Conservation (phyloP, 2,888 invertebrate genomes). For the Branchipolynoe longqiensis region DNA sequence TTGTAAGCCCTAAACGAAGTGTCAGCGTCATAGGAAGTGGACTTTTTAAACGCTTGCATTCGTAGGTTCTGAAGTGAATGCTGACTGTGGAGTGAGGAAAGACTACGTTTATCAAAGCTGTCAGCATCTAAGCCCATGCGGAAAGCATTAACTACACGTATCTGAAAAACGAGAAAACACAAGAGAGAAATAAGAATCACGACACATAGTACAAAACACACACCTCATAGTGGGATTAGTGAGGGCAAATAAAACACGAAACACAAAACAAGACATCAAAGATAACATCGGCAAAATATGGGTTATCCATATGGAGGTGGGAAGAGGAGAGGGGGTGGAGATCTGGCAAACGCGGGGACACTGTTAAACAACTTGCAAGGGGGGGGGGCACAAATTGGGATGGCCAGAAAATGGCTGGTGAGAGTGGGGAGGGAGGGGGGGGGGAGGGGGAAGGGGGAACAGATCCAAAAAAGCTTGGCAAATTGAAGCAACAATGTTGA, state of each 20-base stretch:
- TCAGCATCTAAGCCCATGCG: slow-evolving; percentile 99
- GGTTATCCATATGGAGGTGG: slow-evolving; percentile 24
- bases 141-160: slow-evolving; percentile 99
- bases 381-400: no score
- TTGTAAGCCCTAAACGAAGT: slow-evolving; percentile 55
- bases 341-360: no score
- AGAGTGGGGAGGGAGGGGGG: background rate
- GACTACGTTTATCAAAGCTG: slow-evolving; percentile 86
- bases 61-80: slow-evolving; percentile 79
- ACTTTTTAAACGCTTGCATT: slow-evolving; percentile 69
- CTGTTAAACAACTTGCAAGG: no score
- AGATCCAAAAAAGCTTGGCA: no score
- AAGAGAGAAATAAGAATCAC: slow-evolving; percentile 61
- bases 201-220: slow-evolving; percentile 52
- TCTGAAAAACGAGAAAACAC: slow-evolving; percentile 86
- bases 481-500: background rate
- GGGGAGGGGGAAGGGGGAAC: background rate
- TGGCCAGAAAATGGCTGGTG: background rate
- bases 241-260: slow-evolving; percentile 44
- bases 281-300: slow-evolving; percentile 39
- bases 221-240: slow-evolving; percentile 56
- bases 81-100: slow-evolving; percentile 80
- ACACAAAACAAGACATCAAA: slow-evolving; percentile 42
- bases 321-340: no score
- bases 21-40: slow-evolving; percentile 59